Conservation (phyloP, 1,140 invertebrate species). For the Dryas iulia region DNA sequence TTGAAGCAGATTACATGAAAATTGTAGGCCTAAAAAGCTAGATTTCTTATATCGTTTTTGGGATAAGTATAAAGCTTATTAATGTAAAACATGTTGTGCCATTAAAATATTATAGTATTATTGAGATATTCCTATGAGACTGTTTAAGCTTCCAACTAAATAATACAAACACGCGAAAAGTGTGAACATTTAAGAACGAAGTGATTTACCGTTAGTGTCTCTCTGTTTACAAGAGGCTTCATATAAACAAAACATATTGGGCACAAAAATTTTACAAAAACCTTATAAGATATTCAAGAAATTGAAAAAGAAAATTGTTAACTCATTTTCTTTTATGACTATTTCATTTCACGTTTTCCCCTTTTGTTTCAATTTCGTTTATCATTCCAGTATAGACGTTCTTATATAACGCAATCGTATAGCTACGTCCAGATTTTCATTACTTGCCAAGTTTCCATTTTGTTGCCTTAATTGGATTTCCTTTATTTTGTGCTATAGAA, state of each 20-base stretch:
- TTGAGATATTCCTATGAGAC: too few relatives aligned
- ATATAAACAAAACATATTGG: neutral
- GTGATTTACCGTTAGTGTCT: too few relatives aligned
- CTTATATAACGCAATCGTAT: conserved; percentile 4
- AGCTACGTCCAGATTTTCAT: neutral
- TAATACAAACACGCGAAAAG: too few relatives aligned
- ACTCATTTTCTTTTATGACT: neutral
- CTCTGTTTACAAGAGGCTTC: neutral
- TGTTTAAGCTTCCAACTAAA: too few relatives aligned
- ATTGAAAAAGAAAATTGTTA: neutral
- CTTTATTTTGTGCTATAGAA: neutral
- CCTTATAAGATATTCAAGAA: neutral
- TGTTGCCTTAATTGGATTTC: conserved; percentile 1
- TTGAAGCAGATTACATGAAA: neutral
- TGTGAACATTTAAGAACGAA: too few relatives aligned
- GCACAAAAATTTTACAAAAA: neutral
- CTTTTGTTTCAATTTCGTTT: conserved; percentile 2
- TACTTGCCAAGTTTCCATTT: neutral
- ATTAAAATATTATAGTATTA: too few relatives aligned
- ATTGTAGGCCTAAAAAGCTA: too few relatives aligned
- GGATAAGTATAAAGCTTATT: too few relatives aligned
- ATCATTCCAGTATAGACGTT: neutral
- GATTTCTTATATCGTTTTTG: too few relatives aligned
- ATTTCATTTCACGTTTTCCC: neutral
- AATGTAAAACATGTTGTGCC: too few relatives aligned